Evolutionary conservation across 2,113 vertebrate species (phyloP), one percentile per base, ranked within the genome.

Genomic region (Oncorhynchus tshawytscha): DNA sequence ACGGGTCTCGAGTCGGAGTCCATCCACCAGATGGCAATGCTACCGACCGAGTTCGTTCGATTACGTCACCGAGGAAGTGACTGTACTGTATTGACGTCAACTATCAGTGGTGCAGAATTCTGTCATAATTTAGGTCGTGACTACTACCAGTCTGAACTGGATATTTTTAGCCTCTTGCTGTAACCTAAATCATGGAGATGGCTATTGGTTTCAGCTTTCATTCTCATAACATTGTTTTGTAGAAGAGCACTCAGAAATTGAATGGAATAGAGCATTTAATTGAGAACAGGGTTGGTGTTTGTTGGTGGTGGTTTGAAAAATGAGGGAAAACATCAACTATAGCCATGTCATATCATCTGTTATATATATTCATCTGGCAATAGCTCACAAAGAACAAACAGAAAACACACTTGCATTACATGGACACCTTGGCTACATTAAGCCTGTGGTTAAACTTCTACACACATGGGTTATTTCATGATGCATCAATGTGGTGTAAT

Each of bases 71-170:
- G 65, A 79, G 54, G 66, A 71, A 78, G 73, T 83, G 88, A 82
- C 78, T 84, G 83, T 79, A 67, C 77, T 65, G 48, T 29, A 81
- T 75, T 89, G 89, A 91, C 88, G 91, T 89, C 88, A 87, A 3
- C 77, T 74, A 81, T 81, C 71, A 85, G 68, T 91, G 89, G 83
- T 90, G 91, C 91, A 90, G 77, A 80, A 87, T 89, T 91, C 83
- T 88, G 87, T 90, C 87, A 90, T 88, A 84, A 84, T 79, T 76
- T 77, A 76, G 80, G 89, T 91, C 87, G 87, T 91, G 89, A 92
- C 89, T 85, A 92, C 89, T 85, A 77, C 65, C 71, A 70, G 70
- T 70, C 3, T 54, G 2, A 72, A 81, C 64, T 79, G 87, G 65
- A 3, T 22, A 62, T 22, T n/a, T 62, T n/a, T 62, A 8, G 59